Base-by-base conservation (phyloP, 1,140 invertebrate species). In the Whitmania pigra region DNA sequence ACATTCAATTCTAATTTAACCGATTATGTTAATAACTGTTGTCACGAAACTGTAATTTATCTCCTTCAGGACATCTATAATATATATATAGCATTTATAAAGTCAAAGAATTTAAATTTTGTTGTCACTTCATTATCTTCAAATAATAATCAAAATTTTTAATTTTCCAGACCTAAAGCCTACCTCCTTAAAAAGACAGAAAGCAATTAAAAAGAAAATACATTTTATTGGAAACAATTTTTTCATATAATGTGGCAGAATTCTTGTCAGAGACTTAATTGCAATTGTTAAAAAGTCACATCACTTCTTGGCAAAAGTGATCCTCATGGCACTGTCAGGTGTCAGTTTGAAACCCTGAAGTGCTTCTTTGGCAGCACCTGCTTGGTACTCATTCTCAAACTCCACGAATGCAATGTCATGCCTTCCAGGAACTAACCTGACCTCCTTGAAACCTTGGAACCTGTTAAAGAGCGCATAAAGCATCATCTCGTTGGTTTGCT, bases 391-490 rank as follows among this genome's bases (percentile, higher is more conserved):
- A 81, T 93, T 97, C 77, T 96, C 94, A 87, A 98, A 99, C 81
- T 99, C 97, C 27, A 99, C 95, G 84, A 99, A 99, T 17, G 96
- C 97, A 83, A 99, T 99, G 78, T 99, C 96, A 80, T 97, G 94
- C 63, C 96, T 87, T 78, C 96, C 97, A 0, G 96, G 96, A 49
- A 99, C 94, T 74, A 98, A 83, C 75, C 97, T 89, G n/a, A 99
- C 95, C 86, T 99, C 95, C 84, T 96, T 97, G 81, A 98, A 99
- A 9, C 96, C 96, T 78, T 93, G 93, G 80, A 99, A 99, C 82
- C 89, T 94, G 82, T 96, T 97, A 80, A 99, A 99, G 75, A 99
- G 85, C 92, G 98, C 96, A 57, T 92, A 95, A 74, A 99, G 87
- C 95, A 99, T 99, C 89, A 97, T 94, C 82, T 99, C 94, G 78